These are phyloP conservation scores for Polyommatus iphigenia DNA, from an alignment of 2,888 invertebrate species.

Conservation along the genomic window DNA sequence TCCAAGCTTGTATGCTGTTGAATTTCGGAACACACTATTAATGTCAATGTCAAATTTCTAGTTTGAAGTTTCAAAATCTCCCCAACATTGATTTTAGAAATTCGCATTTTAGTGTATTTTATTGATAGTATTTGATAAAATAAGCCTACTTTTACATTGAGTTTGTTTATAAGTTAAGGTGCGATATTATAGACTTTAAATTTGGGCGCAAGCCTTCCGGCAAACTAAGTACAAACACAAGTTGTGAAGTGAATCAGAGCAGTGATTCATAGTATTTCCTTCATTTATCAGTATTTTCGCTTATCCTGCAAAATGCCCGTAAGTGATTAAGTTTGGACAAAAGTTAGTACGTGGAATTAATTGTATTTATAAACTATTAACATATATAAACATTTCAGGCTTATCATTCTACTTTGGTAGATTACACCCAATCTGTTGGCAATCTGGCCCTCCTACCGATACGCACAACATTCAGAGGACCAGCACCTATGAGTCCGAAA, in stretches of 20 bases:
- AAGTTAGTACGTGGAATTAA: neutral
- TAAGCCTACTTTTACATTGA: neutral
- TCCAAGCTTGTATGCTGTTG: no score
- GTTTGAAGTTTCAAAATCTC: neutral
- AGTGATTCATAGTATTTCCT: slow-evolving; percentile 6
- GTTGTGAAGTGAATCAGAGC: slow-evolving; percentile 5
- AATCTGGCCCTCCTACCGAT: slow-evolving; percentile 96
- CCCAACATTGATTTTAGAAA: slow-evolving; percentile 5
- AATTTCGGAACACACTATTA: neutral
- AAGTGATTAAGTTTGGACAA: neutral
- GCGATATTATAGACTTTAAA: neutral
- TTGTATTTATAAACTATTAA: no score
- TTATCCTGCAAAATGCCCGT: slow-evolving; percentile 7
- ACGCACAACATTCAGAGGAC: slow-evolving; percentile 94
- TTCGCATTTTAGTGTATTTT: neutral
- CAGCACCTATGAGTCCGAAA: slow-evolving; percentile 86
- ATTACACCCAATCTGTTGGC: slow-evolving; percentile 87
- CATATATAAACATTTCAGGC: slow-evolving; percentile 85
- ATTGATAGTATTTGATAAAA: neutral
- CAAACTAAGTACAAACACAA: neutral
- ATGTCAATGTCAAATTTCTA: neutral
- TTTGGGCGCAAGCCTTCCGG: neutral
- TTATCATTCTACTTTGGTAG: slow-evolving; percentile 95
- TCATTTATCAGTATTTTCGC: neutral
- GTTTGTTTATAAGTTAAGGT: neutral